Evolutionary conservation across 1,140 invertebrate genomes (phyloP).

Genomic region (Zaprionus lachaisei): DNA sequence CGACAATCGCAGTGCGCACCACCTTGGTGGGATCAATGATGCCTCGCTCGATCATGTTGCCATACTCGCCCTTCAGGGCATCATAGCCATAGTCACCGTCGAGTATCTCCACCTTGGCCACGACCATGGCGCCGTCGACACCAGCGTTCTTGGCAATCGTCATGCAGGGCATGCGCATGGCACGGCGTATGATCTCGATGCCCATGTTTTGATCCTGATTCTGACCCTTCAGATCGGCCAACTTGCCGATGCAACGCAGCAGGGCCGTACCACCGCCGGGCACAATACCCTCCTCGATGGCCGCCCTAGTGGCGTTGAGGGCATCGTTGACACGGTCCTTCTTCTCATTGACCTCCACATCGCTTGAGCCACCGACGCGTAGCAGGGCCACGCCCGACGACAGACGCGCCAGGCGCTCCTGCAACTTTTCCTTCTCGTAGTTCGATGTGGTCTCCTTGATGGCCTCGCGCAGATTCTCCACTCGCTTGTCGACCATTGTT

Average conservation of each 20-base stretch:
- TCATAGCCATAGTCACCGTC: constrained; percentile 95
- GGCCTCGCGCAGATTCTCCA: constrained; percentile 96
- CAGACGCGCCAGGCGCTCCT: constrained; percentile 97
- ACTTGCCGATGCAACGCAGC: constrained; percentile 91
- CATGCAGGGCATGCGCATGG: constrained; percentile 95
- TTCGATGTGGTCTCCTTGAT: constrained; percentile 97
- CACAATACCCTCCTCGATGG: constrained; percentile 99
- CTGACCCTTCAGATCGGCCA: constrained; percentile 89
- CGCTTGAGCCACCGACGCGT: constrained; percentile 98
- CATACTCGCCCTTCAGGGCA: constrained; percentile 96
- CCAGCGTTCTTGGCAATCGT: constrained; percentile 99
- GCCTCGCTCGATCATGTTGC: constrained; percentile 98
- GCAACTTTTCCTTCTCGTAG: constrained; percentile 99
- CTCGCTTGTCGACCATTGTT: constrained; percentile 93
- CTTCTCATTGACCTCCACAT: constrained; percentile 99
- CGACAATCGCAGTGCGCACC: constrained; percentile 98
- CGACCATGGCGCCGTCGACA: constrained; percentile 96
- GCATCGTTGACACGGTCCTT: constrained; percentile 99
- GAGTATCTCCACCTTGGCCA: constrained; percentile 94
- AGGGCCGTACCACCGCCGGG: constrained; percentile 98
- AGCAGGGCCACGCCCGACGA: constrained; percentile 97
- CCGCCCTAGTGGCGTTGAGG: constrained; percentile 98
- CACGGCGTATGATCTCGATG: constrained; percentile 96
- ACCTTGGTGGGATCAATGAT: constrained; percentile 99
- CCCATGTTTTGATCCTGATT: constrained; percentile 94